Evolutionary conservation across 2,888 invertebrate species (phyloP).

Genomic region (Bruchidius siliquastri): DNA sequence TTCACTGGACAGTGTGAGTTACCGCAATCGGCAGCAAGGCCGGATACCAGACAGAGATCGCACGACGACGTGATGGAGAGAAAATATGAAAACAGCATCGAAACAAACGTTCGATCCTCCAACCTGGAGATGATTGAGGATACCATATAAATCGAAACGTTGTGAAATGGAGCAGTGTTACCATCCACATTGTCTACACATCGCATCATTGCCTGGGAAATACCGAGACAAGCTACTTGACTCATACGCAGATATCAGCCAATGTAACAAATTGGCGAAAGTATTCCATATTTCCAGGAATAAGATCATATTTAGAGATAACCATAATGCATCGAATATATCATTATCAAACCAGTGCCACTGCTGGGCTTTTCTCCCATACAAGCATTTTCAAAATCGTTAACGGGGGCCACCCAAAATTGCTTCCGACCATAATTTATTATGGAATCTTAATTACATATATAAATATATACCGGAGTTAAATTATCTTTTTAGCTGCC

Average conservation of each 20-base stretch:
- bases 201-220: no score
- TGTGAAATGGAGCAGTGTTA: no score
- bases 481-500: not conserved
- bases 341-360: not conserved
- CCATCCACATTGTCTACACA: no score
- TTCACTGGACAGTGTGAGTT: no score
- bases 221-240: no score
- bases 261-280: not conserved
- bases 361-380: not conserved
- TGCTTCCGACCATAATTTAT: not conserved
- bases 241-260: not conserved
- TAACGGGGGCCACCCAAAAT: not conserved
- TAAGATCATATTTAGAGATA: not conserved
- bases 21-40: no score
- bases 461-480: not conserved
- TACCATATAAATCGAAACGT: no score
- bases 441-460: not conserved
- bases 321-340: not conserved
- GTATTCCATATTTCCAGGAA: not conserved
- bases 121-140: no score
- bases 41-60: no score
- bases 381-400: not conserved
- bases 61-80: no score
- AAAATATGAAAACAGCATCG: no score
- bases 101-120: no score